Base-by-base conservation (phyloP, 64 coral and sea anemone species). In the Porites lutea region DNA sequence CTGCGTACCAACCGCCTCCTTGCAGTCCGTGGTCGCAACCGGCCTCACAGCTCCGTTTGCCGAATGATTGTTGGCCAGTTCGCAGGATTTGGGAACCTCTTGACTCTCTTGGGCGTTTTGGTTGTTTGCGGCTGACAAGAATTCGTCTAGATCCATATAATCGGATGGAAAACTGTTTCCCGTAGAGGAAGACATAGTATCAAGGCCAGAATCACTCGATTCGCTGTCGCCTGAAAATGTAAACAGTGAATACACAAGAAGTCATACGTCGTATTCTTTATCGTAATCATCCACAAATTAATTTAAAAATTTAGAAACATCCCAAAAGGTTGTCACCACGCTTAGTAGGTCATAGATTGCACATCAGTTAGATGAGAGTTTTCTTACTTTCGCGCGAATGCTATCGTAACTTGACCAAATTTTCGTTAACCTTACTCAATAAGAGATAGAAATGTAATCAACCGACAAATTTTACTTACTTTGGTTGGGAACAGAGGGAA, bases 61-160 rank as follows among this genome's bases (percentile, higher is more conserved):
- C 13, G 15, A 13, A 4, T 48, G 59, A 65, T 64, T 64, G 65
- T 15, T 23, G 48, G 59, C 37, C 27, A 16, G 16, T 47, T 65
- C 79, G 19, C 79, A 64, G 14, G 46, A 50, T 51, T 76, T 76
- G 63, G 79, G 37, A 18, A 13, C 59, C 15, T 11, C 58, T 45
- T 27, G 12, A 63, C n/a, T 69, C 2, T 63, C 81, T 48, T 65
- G 81, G 14, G 46, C 46, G 19, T 84, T 68, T 3, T 69, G 81
- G 13, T 61, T 84, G 65, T 84, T 61, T 12, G 66, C 77, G 19
- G 84, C 86, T 13, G 84, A 82, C 13, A 94, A 67, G 47, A 94
- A 94, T 70, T 94, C 92, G 69, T 94, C 92, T 7, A 94, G 45
- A 57, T 94, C 92, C 92, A 94, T 89, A 20, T 89, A 94, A 82